Evolutionary conservation across 2,113 vertebrate species (phyloP).

Genomic region (Actinemys pallida): DNA sequence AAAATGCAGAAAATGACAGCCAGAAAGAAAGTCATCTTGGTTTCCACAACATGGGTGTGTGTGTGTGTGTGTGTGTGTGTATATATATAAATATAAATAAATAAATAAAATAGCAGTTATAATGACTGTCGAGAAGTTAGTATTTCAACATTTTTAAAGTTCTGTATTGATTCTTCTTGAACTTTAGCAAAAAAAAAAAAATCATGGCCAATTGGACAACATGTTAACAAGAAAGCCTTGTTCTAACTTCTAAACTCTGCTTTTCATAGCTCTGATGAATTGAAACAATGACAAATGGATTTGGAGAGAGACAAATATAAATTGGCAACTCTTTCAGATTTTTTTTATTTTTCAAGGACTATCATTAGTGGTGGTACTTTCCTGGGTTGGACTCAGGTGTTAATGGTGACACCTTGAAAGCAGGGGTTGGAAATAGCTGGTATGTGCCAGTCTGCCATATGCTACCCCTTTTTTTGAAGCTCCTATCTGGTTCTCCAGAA

Average conservation of each 20-base stretch:
- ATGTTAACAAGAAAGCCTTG: background rate
- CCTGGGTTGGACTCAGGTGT: background rate
- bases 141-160: background rate
- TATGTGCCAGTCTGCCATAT: background rate
- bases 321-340: background rate
- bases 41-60: background rate
- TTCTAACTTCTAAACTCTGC: background rate
- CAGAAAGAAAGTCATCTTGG: background rate
- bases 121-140: background rate
- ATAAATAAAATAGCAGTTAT: background rate
- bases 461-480: background rate
- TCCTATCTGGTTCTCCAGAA: background rate
- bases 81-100: too few relatives aligned
- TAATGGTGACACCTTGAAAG: constrained; percentile 26
- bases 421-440: background rate
- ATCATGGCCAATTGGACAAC: background rate
- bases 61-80: too few relatives aligned
- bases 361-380: background rate
- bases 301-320: constrained; percentile 6
- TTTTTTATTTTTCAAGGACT: background rate
- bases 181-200: constrained; percentile 3
- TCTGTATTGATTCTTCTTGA: background rate
- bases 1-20: background rate
- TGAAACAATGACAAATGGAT: background rate
- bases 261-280: background rate